Percentiles rank a stretch among this genome's conserved stretches.
Conservation (phyloP, 2,797 vertebrate species). For the Limnodromus scolopaceus region DNA sequence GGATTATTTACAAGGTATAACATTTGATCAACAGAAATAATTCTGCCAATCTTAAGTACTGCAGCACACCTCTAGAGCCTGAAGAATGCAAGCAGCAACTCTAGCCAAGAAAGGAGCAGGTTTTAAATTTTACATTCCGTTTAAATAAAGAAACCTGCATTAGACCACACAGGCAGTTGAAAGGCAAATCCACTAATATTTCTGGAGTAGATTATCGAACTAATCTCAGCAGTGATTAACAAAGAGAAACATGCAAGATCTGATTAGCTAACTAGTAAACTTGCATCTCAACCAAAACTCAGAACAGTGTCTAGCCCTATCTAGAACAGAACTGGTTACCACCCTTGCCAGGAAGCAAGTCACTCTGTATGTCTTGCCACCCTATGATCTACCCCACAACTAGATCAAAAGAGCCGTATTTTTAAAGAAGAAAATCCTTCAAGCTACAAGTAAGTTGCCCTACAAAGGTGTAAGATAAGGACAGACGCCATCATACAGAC, state of each 20-base stretch:
- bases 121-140: background rate
- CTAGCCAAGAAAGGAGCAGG: background rate
- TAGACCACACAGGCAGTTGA: background rate
- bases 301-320: background rate
- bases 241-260: background rate
- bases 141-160: background rate
- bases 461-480: background rate
- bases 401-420: rapidly evolving
- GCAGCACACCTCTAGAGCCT: background rate
- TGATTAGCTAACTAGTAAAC: background rate
- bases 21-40: background rate
- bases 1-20: background rate
- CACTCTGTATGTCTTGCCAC: background rate
- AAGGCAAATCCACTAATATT: constrained; percentile 13
- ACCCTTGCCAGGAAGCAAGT: background rate
- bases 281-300: background rate
- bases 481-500: background rate
- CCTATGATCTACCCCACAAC: background rate
- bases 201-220: background rate
- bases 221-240: constrained; percentile 37
- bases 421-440: background rate
- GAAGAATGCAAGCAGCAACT: background rate
- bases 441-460: background rate
- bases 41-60: background rate
- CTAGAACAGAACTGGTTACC: background rate